A percentile compares a stretch with the other conserved stretches of the same genome.
Evolutionary conservation across 1,140 invertebrate genomes (phyloP).

Genomic region (Catajapyx aquilonaris): DNA sequence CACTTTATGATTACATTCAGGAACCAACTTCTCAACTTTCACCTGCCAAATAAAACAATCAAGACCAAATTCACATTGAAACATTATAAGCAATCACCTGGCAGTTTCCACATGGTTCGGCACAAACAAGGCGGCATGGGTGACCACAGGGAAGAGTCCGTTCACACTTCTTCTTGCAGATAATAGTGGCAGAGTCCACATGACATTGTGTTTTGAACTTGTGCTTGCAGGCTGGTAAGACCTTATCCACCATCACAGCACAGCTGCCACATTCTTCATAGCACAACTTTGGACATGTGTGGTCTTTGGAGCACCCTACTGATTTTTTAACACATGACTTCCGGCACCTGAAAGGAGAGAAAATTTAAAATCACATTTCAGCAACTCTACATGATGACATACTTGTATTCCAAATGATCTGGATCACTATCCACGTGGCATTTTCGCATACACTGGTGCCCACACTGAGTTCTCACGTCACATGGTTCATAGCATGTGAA

Average conservation of each 20-base stretch:
- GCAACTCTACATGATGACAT: not conserved
- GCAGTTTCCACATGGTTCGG: not conserved
- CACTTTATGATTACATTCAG: too few relatives aligned
- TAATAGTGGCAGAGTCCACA: not conserved
- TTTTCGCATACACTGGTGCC: not conserved
- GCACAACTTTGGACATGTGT: constrained; percentile 8
- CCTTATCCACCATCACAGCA: constrained; percentile 4
- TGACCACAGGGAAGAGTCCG: constrained; percentile 11
- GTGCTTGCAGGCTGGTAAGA: constrained; percentile 4
- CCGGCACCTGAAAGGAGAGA: not conserved
- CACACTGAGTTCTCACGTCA: not conserved
- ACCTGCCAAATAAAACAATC: too few relatives aligned
- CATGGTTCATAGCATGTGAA: not conserved
- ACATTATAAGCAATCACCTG: too few relatives aligned
- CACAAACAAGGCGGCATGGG: not conserved
- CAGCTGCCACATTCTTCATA: constrained; percentile 8
- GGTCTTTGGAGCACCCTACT: constrained; percentile 5
- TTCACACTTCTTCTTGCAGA: constrained; percentile 5
- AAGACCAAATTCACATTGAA: too few relatives aligned
- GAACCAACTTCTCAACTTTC: too few relatives aligned
- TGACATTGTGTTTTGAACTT: not conserved
- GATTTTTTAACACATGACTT: constrained; percentile 8
- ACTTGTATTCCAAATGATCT: not conserved
- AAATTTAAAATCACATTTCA: not conserved
- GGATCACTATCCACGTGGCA: not conserved